Base-by-base conservation (phyloP, 1,140 invertebrate genomes). In the Drosophila suzukii region DNA sequence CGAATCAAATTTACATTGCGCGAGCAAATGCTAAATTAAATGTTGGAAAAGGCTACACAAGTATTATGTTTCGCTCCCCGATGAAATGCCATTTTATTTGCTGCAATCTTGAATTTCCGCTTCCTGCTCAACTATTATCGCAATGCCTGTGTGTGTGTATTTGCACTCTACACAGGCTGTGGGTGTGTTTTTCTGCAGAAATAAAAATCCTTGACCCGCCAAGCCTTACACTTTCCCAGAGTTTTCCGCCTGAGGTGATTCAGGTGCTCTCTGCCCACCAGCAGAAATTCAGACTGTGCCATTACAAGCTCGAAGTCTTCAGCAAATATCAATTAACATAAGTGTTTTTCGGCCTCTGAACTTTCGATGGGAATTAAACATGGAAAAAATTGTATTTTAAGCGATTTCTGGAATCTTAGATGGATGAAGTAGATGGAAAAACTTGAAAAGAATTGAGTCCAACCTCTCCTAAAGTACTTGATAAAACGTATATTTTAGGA, bases 311-410 rank as follows among this genome's bases (percentile, higher is more conserved):
- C 3, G 12, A 41, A 41, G 58, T 30, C 49, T 62, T 75, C 7
- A 27, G 53, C 39, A 75, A 78, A 86, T 85, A 75, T 67, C 60
- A 78, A 74, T 86, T 85, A 86, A 67, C 41, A 75, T 75, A 82
- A 78, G 74, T 78, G 60, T 81, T 72, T 61, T 15, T 24, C 12
- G 43, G 50, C 10, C 60, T 24, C 34, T 56, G 49, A 13, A 13
- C 32, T 39, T 51, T 51, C 32, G 17, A 55, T 47, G 30, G 20
- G 6, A 13, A 10, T 68, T 20, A 20, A 50, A 4, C 11, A n/a
- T 6, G 46, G 1, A 49, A 27, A 8, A 15, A 46, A 46, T 46
- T 12, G 10, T 15, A 46, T 12, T 20, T 20, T 34, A 34, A 34
- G 32, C 32, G 32, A 34, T 34, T 34, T 34, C 8, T 32, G 7